Conservation (phyloP, 2,797 vertebrate genomes). For the Sorex maritimensis region DNA sequence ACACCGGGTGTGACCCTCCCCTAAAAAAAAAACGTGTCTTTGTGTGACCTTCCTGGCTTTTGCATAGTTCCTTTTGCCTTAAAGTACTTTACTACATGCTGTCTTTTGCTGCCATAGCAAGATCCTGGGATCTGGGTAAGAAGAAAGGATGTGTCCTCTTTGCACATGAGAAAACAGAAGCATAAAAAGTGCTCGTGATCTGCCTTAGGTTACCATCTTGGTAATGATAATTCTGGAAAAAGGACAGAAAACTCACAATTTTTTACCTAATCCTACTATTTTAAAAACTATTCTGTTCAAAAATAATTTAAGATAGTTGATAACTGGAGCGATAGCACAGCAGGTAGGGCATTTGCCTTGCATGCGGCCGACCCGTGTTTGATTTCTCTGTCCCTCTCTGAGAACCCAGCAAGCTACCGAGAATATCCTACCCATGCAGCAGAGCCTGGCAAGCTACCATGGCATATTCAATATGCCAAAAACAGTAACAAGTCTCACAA, state of each 20-base stretch:
- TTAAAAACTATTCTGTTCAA: neutral
- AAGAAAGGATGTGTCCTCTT: slow-evolving; percentile 22
- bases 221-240: neutral
- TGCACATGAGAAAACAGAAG: slow-evolving; percentile 22
- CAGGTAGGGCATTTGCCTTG: too few species aligned
- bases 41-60: neutral
- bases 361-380: too few species aligned
- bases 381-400: too few species aligned
- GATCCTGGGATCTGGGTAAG: neutral
- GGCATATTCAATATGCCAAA: too few species aligned
- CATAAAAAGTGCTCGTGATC: neutral
- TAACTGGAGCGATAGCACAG: too few species aligned
- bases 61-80: neutral
- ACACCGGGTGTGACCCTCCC: too few species aligned
- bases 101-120: neutral
- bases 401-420: too few species aligned
- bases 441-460: too few species aligned
- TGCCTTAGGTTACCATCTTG: neutral
- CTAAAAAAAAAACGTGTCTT: too few species aligned
- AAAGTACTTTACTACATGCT: neutral
- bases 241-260: neutral
- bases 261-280: slow-evolving; percentile 13
- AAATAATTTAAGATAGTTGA: neutral
- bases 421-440: too few species aligned
- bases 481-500: too few species aligned